phyloP scores from a whole-genome alignment of 2,888 invertebrate species.

The Silvanus unidentatus region DNA sequence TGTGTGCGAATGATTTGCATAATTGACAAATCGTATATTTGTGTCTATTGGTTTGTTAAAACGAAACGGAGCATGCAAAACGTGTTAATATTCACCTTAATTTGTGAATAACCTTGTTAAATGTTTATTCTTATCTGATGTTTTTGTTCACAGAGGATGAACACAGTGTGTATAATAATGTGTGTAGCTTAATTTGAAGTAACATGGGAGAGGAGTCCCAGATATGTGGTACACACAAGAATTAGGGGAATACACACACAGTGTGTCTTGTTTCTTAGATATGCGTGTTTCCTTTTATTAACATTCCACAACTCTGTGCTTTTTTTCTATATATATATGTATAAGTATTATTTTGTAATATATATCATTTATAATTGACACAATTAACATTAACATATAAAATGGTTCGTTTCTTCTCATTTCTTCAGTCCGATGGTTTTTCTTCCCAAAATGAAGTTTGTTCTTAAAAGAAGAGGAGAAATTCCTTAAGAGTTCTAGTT shows the following conservation, averaged over 20 bases:
- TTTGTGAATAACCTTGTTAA: slow-evolving; percentile 22
- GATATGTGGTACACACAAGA: neutral
- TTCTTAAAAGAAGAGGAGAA: no score
- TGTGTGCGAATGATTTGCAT: slow-evolving; percentile 1
- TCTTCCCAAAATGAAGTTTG: no score
- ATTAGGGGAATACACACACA: no score
- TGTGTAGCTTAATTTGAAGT: slow-evolving; percentile 6
- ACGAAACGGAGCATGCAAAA: slow-evolving; percentile 22
- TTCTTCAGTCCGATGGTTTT: no score
- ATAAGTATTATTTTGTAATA: no score
- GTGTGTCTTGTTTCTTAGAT: no score
- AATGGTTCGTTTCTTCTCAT: no score
- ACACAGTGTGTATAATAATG: slow-evolving; percentile 11
- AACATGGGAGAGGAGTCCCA: slow-evolving; percentile 8
- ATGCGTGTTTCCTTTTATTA: slow-evolving; percentile 6
- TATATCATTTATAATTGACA: no score
- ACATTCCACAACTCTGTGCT: neutral
- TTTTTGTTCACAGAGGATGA: slow-evolving; percentile 22
- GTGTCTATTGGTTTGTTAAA: slow-evolving; percentile 10
- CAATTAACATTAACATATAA: no score
- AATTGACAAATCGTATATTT: slow-evolving; percentile 9
- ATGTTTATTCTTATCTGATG: slow-evolving; percentile 21
- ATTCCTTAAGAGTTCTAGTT: no score
- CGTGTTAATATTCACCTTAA: slow-evolving; percentile 22
- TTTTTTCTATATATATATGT: no score